These are phyloP conservation scores for Bradynema listronoti DNA, from an alignment of 1,140 invertebrate genomes.

Conservation along the genomic window DNA sequence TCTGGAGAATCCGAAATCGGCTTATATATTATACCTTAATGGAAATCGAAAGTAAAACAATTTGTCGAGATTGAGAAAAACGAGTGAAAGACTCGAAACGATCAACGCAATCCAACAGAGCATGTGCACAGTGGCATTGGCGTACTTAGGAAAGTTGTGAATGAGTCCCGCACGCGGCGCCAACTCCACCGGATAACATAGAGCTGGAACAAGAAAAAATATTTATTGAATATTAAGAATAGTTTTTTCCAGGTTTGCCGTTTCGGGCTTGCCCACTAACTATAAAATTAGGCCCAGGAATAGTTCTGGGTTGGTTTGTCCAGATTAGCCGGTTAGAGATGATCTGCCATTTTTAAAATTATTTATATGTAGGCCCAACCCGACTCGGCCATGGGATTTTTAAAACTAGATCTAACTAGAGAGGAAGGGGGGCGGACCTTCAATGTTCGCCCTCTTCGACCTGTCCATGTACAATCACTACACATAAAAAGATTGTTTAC, in stretches of 20 bases:
- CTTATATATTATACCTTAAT: constrained; percentile 23
- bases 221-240: constrained; percentile 6
- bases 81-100: constrained; percentile 40
- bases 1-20: no score
- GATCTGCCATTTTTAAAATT: no score
- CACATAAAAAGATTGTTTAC: constrained; percentile 14
- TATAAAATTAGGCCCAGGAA: no score
- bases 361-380: no score
- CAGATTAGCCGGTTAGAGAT: no score
- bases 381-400: constrained; percentile 6
- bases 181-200: constrained; percentile 45
- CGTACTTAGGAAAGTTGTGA: constrained; percentile 20
- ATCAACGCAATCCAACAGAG: constrained; percentile 42
- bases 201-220: constrained; percentile 24
- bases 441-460: background rate
- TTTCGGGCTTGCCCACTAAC: no score
- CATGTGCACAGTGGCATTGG: constrained; percentile 17
- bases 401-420: background rate
- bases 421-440: background rate
- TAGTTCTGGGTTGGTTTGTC: no score
- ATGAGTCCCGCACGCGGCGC: constrained; percentile 31
- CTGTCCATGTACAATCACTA: background rate
- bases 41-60: constrained; percentile 47
- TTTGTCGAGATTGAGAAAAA: constrained; percentile 46
- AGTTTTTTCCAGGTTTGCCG: background rate